These are phyloP conservation scores for Glyphotaelius pellucidus DNA, from an alignment of 2,888 invertebrate genomes.

Conservation along the genomic window DNA sequence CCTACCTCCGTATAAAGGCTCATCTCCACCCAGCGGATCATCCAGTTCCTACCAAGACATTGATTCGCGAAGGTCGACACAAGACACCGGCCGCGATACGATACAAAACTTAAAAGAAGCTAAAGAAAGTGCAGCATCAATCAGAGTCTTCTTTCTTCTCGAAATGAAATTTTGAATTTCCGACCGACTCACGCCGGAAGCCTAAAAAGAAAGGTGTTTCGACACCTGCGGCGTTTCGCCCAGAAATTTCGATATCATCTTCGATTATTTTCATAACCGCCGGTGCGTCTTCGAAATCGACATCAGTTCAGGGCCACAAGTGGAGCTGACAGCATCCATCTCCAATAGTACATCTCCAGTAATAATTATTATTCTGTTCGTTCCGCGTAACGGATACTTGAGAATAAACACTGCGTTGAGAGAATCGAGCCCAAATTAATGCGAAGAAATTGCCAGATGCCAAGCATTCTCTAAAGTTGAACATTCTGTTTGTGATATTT, in stretches of 20 bases:
- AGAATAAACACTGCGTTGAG: not conserved
- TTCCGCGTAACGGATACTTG: not conserved
- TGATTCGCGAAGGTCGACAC: slow-evolving; percentile 14
- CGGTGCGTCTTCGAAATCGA: not conserved
- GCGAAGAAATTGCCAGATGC: slow-evolving; percentile 7
- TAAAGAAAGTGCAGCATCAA: slow-evolving; percentile 18
- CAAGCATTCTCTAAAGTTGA: not conserved
- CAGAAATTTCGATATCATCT: slow-evolving; percentile 6
- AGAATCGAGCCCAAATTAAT: not conserved
- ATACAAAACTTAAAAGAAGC: not conserved
- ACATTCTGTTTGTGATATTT: not conserved
- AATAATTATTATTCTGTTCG: not conserved
- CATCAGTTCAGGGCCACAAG: not conserved
- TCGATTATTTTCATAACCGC: not conserved
- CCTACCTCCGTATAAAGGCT: slow-evolving; percentile 13
- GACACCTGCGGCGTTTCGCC: not conserved
- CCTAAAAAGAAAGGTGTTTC: not conserved
- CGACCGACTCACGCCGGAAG: not conserved
- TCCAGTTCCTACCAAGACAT: not conserved
- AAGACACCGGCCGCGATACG: not conserved
- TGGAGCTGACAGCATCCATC: not conserved
- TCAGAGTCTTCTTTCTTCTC: not conserved
- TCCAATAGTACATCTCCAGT: not conserved
- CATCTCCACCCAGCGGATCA: not conserved
- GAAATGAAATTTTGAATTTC: slow-evolving; percentile 15